phyloP scores from a whole-genome alignment of 2,888 invertebrate genomes.

The Ochropleura plecta region DNA sequence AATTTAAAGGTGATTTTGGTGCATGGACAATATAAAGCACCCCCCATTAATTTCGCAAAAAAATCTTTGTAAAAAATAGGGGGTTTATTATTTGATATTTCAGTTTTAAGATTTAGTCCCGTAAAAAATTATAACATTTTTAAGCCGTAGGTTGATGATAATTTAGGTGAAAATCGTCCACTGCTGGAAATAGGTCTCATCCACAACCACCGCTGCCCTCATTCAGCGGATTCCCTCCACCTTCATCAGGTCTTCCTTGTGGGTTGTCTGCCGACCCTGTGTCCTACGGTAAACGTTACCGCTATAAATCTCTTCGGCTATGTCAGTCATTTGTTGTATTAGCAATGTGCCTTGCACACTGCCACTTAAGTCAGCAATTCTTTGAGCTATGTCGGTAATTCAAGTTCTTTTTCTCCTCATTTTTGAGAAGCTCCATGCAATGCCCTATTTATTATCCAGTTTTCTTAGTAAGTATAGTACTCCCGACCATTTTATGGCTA shows the following conservation, averaged over 20 bases:
- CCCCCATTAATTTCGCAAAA: no score
- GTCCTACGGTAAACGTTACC: neutral
- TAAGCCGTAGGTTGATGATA: neutral
- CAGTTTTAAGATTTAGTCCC: neutral
- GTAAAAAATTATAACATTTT: neutral
- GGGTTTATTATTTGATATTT: neutral
- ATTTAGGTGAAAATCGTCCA: neutral
- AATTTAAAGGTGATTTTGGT: neutral
- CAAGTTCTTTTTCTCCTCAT: neutral
- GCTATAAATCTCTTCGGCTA: neutral
- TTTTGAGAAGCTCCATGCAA: neutral
- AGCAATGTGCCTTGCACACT: neutral
- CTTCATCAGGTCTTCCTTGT: neutral
- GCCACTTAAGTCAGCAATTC: neutral
- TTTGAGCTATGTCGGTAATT: neutral
- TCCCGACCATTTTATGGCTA: no score
- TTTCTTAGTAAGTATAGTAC: no score
- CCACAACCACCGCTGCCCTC: neutral
- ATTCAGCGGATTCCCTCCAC: neutral
- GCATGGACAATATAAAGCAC: neutral
- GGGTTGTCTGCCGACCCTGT: neutral
- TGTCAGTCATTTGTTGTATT: neutral
- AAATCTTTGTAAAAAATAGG: no score
- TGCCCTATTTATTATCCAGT: no score
- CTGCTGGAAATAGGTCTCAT: neutral